Evolutionary conservation across 2,888 invertebrate species (phyloP), one percentile per base, ranked within the genome.

Genomic region (Phyto melanocephala): DNA sequence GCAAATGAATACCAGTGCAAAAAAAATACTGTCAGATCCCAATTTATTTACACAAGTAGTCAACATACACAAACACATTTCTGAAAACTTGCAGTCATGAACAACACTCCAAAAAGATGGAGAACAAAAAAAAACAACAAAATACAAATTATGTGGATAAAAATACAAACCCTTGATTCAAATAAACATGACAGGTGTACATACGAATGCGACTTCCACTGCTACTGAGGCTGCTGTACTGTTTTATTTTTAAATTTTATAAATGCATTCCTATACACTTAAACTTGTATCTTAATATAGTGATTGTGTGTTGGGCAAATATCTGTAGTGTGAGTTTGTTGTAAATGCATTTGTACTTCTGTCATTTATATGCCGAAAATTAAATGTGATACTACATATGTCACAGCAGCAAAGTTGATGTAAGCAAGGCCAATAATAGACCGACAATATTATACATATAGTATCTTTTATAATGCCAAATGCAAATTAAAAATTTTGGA

Each of bases 171-270:
- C 63, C 52, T 70, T 70, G 63, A 63, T 68, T 47, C 56, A 80
- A 75, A 75, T 63, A 63, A 33, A 47, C 54, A 62, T 63, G 62
- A 54, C 72, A 80, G 65, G 80, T 80, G 78, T 71, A 37, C 15
- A 22, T 24, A 52, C 6, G 15, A n/a, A 33, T 45, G 35, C 22
- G 37, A 28, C 54, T 8, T 7, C 45, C 11, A 10, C 17, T 17
- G 45, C 17, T 13, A 45, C 62, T 13, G 20, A n/a, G n/a, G n/a
- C 5, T 67, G 40, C 1, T 17, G 24, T 52, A 67, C 42, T 67
- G 45, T 58, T 78, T 58, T 65, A 8, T 67, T 63, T 35, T 17
- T 15, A 17, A 63, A 35, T 7, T 45, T 40, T 22, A 40, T 54
- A 35, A 65, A 54, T 54, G 52, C 20, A 56, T n/a, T 22, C 33